phyloP scores from a whole-genome alignment of 2,888 invertebrate species.

The Metacarcinus magister region DNA sequence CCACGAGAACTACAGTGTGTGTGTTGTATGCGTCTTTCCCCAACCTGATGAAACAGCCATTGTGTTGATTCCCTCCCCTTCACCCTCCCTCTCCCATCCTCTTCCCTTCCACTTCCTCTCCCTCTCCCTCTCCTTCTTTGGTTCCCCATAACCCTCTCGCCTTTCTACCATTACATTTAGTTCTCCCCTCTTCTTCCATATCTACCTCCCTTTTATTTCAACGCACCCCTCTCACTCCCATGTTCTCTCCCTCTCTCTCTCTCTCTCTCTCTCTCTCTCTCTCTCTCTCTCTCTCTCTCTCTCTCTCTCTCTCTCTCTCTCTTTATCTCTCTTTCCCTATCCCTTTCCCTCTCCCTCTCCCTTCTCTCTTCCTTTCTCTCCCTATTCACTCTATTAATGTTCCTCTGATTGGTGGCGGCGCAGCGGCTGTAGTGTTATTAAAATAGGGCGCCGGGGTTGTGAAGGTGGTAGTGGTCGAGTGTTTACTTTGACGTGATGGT shows the following conservation, averaged over 20 bases:
- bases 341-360: background rate
- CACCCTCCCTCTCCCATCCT: background rate
- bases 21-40: slow-evolving; percentile 21
- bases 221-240: background rate
- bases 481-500: background rate
- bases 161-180: background rate
- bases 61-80: background rate
- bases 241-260: background rate
- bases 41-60: background rate
- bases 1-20: background rate
- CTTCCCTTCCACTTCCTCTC: background rate
- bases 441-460: background rate
- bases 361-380: background rate
- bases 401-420: background rate
- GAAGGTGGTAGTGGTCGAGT: background rate
- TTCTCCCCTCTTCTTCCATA: background rate
- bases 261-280: slow-evolving; percentile 1
- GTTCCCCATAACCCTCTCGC: background rate
- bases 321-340: background rate
- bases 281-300: background rate
- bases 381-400: background rate
- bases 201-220: background rate
- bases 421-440: slow-evolving; percentile 17
- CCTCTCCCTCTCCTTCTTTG: slow-evolving; percentile 16
- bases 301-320: background rate